Evolutionary conservation across 1,140 invertebrate species (phyloP), one percentile per base, ranked within the genome.

Genomic region (Lucilia sericata): DNA sequence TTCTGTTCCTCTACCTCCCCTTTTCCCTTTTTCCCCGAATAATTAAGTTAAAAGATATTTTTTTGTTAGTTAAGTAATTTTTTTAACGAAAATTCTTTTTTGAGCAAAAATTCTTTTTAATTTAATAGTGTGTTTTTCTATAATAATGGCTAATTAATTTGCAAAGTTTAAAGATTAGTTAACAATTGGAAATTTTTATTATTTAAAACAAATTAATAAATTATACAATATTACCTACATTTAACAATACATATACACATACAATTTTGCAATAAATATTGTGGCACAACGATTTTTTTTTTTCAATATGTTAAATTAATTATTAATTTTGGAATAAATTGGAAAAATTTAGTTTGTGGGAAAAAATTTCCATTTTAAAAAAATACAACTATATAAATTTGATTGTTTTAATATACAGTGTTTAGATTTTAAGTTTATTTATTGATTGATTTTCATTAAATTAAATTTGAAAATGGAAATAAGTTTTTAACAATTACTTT

Each of bases 21-120:
- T n/a, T n/a, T n/a, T n/a, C n/a, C n/a, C n/a, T n/a, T n/a, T n/a
- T n/a, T n/a, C n/a, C n/a, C n/a, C n/a, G n/a, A 70, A 70, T 55
- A 70, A 70, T 70, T 9, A 60, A 21, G 25, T 70, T 21, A 70
- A 21, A 70, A 70, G 21, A 2, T 30, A 30, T 21, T 21, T 21
- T 25, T 60, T 60, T 14, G 14, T n/a, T 60, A 60, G 10, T 60
- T 5, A 60, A 60, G 3, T n/a, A 60, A 60, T 60, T 60, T 60
- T n/a, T 60, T 60, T 21, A 70, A 21, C 8, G 21, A 70, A 70
- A 5, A n/a, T 2, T 60, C 3, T 30, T 3, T 30, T 3, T 21
- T 70, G 65, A 70, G 65, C 65, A 70, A 70, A 70, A 70, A 70
- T 70, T 21, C 25, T 25, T 70, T 70, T 70, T 55, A 14, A 55